These are phyloP conservation scores for Pterocles gutturalis DNA, from an alignment of 2,113 vertebrate species.

Conservation along the genomic window DNA sequence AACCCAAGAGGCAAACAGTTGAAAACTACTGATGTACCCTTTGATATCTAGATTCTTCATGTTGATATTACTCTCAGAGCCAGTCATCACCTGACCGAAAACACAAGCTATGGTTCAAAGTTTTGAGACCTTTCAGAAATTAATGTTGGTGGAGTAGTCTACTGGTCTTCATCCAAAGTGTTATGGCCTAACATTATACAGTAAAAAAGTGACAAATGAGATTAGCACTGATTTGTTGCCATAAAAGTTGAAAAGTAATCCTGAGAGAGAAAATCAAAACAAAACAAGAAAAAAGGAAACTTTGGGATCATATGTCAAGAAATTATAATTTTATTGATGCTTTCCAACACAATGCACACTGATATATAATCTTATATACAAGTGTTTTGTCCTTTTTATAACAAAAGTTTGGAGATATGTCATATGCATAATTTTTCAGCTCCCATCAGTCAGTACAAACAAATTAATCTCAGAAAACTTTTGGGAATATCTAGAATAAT, in stretches of 20 bases:
- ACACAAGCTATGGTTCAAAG: neutral
- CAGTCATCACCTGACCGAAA: neutral
- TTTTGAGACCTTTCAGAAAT: neutral
- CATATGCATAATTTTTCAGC: neutral
- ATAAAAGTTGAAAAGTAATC: neutral
- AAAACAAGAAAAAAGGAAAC: neutral
- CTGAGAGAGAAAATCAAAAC: neutral
- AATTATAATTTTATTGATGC: neutral
- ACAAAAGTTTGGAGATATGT: neutral
- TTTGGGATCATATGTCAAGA: neutral
- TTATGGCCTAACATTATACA: neutral
- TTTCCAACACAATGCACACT: neutral
- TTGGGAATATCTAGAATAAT: neutral
- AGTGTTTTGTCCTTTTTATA: neutral
- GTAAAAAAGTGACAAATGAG: neutral
- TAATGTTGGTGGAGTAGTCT: neutral
- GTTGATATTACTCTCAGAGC: neutral
- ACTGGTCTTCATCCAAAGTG: neutral
- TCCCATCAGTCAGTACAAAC: neutral
- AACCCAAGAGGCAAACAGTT: neutral
- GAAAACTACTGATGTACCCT: neutral
- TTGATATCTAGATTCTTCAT: neutral
- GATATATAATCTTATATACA: neutral
- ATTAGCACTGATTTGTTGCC: neutral
- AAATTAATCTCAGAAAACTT: neutral